Percentiles rank a stretch among this genome's conserved stretches.
phyloP scores from a whole-genome alignment of 2,888 invertebrate genomes.

The Yponomeuta malinellus region DNA sequence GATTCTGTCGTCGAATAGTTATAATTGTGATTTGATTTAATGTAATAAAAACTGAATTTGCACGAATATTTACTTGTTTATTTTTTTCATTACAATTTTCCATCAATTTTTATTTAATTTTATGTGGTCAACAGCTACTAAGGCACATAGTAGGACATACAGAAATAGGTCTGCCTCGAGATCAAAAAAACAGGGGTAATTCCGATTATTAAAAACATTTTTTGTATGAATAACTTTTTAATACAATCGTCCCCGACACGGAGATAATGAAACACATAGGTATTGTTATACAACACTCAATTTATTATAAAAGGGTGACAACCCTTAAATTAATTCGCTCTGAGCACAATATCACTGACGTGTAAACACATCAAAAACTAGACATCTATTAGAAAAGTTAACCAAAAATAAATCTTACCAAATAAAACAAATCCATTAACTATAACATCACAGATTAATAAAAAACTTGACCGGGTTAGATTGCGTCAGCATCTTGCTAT shows the following conservation, averaged over 20 bases:
- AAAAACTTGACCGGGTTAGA: slow-evolving; percentile 9
- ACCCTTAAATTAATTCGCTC: slow-evolving; percentile 41
- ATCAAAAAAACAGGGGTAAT: background rate
- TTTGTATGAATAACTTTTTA: background rate
- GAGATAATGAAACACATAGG: slow-evolving; percentile 21
- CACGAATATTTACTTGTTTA: too few relatives aligned
- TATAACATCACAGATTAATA: slow-evolving; percentile 59
- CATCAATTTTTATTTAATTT: too few relatives aligned
- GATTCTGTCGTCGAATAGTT: background rate
- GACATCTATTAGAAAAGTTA: slow-evolving; percentile 33
- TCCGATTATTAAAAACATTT: background rate
- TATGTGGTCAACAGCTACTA: too few relatives aligned
- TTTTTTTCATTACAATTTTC: too few relatives aligned
- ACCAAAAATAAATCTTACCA: slow-evolving; percentile 25
- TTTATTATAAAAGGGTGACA: slow-evolving; percentile 40
- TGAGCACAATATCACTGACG: slow-evolving; percentile 66
- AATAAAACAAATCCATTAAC: slow-evolving; percentile 22
- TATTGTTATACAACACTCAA: slow-evolving; percentile 26
- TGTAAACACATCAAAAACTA: slow-evolving; percentile 41
- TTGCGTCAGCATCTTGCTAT: slow-evolving; percentile 1
- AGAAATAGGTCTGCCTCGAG: too few relatives aligned
- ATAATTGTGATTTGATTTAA: background rate
- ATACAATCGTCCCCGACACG: background rate
- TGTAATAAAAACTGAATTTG: background rate
- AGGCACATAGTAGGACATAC: too few relatives aligned